Evolutionary conservation across 2,888 invertebrate genomes (phyloP), one percentile per base, ranked within the genome.

Genomic region (Acheta domesticus): DNA sequence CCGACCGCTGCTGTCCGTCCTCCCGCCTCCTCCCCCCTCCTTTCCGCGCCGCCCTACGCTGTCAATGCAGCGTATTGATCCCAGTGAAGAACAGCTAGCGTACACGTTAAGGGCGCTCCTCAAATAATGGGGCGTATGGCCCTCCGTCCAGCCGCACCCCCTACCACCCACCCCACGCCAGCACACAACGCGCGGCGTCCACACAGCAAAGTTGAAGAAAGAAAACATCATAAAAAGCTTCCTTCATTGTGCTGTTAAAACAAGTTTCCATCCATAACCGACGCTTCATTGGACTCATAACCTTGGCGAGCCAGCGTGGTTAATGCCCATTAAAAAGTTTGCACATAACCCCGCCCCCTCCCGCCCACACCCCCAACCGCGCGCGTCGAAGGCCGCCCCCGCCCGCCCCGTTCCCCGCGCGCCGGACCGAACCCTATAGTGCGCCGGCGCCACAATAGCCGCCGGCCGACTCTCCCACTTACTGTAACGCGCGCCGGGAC

Each of bases 281-380:
- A 19, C 75, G 75, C 75, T 75, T 36, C 75, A 75, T 75, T 75
- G 21, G 75, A 21, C 48, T 36, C 75, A 36, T 36, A 36, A 75
- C 21, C 62, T 62, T 62, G 21, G 75, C 23, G 75, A 75, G 16
- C 23, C 75, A 21, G 48, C 75, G 75, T 21, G 48, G 75, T 75
- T 75, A 75, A 75, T 20, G 75, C 75, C 75, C 75, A 75, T 75
- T 75, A 75, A 75, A 75, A 75, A 75, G 75, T 75, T 75, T 75
- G 75, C 21, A 23, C 75, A 21, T 75, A 75, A 62, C 62, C 36
- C 20, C 21, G 23, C 23, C 23, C 23, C 3, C 23, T 3, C 23
- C 23, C 23, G 23, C 3, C 1, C 20, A 74, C 20, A 20, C 20
- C 11, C 11, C n/a, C 20, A 11, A 74, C 74, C 74, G n/a, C 74